Evolutionary conservation across 2,113 vertebrate genomes (phyloP).

Genomic region (Leucopternis melanops): DNA sequence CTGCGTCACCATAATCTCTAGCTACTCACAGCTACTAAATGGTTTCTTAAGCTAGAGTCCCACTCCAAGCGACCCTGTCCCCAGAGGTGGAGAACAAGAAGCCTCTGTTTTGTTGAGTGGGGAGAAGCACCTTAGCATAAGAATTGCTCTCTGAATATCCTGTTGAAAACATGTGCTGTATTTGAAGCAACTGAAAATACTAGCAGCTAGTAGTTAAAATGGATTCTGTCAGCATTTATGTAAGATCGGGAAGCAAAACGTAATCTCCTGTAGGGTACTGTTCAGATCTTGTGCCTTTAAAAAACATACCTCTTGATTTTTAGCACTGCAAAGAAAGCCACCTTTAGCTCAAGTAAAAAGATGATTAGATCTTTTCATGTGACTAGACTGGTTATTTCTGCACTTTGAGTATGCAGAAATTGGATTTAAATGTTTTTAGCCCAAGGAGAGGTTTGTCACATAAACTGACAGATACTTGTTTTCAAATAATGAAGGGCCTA

Average conservation of each 20-base stretch:
- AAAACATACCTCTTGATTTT: not conserved
- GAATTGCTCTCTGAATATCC: not conserved
- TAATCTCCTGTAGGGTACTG: not conserved
- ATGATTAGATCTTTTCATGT: not conserved
- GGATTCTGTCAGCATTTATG: not conserved
- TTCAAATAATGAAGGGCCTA: not conserved
- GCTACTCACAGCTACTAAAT: not conserved
- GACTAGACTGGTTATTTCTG: not conserved
- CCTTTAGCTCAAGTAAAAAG: not conserved
- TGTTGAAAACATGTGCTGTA: accelerated
- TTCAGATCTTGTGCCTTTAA: not conserved
- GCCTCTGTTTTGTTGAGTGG: not conserved
- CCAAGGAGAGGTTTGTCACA: not conserved
- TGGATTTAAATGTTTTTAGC: not conserved
- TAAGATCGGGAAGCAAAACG: not conserved
- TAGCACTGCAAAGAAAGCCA: not conserved
- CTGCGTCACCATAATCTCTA: not conserved
- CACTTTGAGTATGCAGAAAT: not conserved
- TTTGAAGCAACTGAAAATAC: not conserved
- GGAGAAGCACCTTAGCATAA: accelerated
- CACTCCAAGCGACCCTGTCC: accelerated
- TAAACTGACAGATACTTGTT: not conserved
- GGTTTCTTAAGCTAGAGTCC: not conserved
- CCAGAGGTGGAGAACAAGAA: not conserved
- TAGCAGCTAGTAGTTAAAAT: not conserved